A percentile compares a stretch with the other conserved stretches of the same genome.
These are phyloP conservation scores for Ceraclea dissimilis DNA, from an alignment of 2,888 invertebrate species.

Conservation along the genomic window DNA sequence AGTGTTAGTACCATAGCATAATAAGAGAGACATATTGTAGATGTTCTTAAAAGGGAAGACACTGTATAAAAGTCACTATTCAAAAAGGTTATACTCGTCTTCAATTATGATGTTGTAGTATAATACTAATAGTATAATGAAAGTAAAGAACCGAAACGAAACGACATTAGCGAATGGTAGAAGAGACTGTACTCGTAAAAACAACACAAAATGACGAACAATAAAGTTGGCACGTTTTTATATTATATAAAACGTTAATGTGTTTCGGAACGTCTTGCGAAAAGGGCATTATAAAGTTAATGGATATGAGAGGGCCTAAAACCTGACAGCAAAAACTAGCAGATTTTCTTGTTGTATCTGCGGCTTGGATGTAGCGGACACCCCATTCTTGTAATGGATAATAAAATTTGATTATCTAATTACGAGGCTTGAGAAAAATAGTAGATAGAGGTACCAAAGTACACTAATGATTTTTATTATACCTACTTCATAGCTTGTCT, in stretches of 20 bases:
- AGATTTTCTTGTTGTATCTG: not conserved
- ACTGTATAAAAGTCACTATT: no score
- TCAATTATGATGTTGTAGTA: not conserved
- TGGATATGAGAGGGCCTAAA: not conserved
- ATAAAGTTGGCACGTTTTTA: conserved; percentile 1
- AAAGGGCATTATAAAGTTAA: not conserved
- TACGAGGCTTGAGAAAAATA: not conserved
- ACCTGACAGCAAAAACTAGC: not conserved
- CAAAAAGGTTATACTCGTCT: not conserved
- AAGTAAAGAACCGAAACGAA: conserved; percentile 1
- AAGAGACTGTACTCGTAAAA: not conserved
- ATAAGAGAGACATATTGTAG: no score
- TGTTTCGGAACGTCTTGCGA: not conserved
- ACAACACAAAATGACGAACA: not conserved
- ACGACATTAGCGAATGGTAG: not conserved
- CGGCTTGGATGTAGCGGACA: not conserved
- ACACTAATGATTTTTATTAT: no score
- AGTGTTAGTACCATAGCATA: no score
- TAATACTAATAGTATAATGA: conserved; percentile 2
- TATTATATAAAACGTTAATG: conserved; percentile 2
- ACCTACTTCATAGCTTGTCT: no score
- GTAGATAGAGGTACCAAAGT: no score
- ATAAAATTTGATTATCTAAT: not conserved
- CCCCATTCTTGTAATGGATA: not conserved
- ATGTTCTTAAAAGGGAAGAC: no score